Evolutionary conservation across 2,888 invertebrate species (phyloP), one percentile per base, ranked within the genome.

Genomic region (Cephus runcator): DNA sequence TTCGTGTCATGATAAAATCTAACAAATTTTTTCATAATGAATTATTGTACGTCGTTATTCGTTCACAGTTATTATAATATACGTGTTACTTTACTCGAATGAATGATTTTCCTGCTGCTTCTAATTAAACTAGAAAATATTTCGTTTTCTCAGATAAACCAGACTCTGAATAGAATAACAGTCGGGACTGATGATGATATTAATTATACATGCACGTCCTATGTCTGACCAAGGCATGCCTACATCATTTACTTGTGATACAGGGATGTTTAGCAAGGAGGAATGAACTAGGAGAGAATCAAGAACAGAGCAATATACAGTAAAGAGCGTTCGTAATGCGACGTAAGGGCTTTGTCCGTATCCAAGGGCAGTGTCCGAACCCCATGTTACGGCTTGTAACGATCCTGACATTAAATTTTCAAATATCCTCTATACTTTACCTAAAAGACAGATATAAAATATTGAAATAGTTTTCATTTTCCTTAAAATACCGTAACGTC

Each of bases 191-290:
- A 56, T 56, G 56, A 56, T 56, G 2, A 23, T 56, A 90, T 90
- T 89, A 89, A 89, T 90, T 90, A 90, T 90, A 89, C 90, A 90
- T 89, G 85, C 87, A 85, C 85, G 86, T 85, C 88, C 87, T 81
- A 83, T 85, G 87, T 85, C 87, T 86, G 85, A 84, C 79, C 83
- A 77, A 76, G 34, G n/a, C 56, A 83, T 80, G 79, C 71, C 73
- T 81, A 81, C 82, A 80, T 74, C 80, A 33, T 74, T 77, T 77
- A 69, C 75, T 77, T 75, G 71, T 69, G 69, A 73, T 79, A 81
- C 81, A 76, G 77, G 83, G 76, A 83, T 88, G 88, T 88, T 89
- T 88, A 89, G 86, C 33, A 33, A 33, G 33, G 3, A 30, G 23
- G 73, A 12, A 56, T 23, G 23, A 15, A 56, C 9, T 6, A 56